A percentile compares a stretch with the other conserved stretches of the same genome.
Evolutionary conservation across 2,797 vertebrate genomes (phyloP).

Genomic region (Graptemys geographica): DNA sequence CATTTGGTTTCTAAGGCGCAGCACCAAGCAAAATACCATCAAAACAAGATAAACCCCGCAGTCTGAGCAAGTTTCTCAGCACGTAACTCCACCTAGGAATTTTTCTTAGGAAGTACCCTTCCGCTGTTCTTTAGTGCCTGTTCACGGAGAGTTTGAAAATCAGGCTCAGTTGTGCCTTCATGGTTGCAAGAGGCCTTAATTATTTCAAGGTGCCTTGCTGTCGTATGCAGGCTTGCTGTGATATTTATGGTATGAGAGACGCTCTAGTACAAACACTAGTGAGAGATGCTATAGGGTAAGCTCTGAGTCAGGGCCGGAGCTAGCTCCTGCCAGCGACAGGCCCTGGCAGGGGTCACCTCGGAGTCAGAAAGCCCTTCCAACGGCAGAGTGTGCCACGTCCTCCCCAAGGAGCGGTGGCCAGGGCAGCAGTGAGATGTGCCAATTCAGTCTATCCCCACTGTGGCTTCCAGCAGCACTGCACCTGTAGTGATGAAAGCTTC

Average conservation of each 20-base stretch:
- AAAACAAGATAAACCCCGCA: constrained; percentile 65
- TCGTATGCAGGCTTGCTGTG: fast-evolving
- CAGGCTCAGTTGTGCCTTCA: fast-evolving
- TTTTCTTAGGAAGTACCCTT: background rate
- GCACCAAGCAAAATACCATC: constrained; percentile 81
- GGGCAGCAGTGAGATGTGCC: fast-evolving
- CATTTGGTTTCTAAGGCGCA: constrained; percentile 81
- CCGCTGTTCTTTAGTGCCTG: background rate
- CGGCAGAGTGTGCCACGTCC: background rate
- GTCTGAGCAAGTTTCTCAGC: constrained; percentile 50
- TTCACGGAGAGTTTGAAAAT: background rate
- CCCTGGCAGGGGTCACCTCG: fast-evolving
- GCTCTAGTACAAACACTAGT: background rate
- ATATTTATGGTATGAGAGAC: background rate
- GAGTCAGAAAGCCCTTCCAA: background rate
- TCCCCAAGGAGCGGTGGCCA: fast-evolving
- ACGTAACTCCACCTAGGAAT: constrained; percentile 55
- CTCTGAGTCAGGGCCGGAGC: fast-evolving
- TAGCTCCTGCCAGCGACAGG: background rate
- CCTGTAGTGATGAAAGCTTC: too few relatives aligned
- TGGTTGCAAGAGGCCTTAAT: fast-evolving
- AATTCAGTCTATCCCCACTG: background rate
- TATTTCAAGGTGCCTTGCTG: background rate
- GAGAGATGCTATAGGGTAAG: background rate
- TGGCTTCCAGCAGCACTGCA: background rate